A percentile compares a stretch with the other conserved stretches of the same genome.
Evolutionary conservation across 2,113 vertebrate species (phyloP).

Genomic region (Pluvialis apricaria): DNA sequence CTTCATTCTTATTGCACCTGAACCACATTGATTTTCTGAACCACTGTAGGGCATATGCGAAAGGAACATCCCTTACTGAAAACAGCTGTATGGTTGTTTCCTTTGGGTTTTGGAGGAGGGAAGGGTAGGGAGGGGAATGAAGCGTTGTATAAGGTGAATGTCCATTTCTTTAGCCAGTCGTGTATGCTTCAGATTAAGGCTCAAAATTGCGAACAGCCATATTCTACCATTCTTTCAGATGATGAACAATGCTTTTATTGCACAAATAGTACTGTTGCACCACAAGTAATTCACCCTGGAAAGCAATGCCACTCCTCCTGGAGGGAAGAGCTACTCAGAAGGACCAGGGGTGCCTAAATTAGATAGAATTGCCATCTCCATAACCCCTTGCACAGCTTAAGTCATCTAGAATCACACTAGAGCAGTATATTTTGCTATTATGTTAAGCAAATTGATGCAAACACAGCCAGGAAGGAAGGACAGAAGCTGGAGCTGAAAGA

Average conservation of each 20-base stretch:
- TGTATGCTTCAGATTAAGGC: not conserved
- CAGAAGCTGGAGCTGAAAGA: not conserved
- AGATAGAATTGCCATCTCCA: not conserved
- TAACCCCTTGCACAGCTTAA: not conserved
- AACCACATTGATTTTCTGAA: not conserved
- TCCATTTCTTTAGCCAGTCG: not conserved
- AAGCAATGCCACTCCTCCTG: not conserved
- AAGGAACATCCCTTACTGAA: not conserved
- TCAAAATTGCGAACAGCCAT: not conserved
- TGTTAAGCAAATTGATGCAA: not conserved
- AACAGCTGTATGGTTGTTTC: not conserved
- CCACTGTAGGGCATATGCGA: not conserved
- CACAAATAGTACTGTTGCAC: not conserved
- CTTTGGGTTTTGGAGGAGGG: not conserved
- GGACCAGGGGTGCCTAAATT: not conserved
- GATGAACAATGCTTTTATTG: not conserved
- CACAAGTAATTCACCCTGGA: not conserved
- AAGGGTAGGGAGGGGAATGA: not conserved
- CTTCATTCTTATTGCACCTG: not conserved
- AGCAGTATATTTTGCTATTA: not conserved
- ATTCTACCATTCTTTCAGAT: not conserved
- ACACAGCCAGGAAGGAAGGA: not conserved
- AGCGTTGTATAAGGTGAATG: not conserved
- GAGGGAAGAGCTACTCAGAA: not conserved
- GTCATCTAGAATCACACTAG: not conserved